phyloP scores from a whole-genome alignment of 2,113 vertebrate species.

The Microtus montanus region DNA sequence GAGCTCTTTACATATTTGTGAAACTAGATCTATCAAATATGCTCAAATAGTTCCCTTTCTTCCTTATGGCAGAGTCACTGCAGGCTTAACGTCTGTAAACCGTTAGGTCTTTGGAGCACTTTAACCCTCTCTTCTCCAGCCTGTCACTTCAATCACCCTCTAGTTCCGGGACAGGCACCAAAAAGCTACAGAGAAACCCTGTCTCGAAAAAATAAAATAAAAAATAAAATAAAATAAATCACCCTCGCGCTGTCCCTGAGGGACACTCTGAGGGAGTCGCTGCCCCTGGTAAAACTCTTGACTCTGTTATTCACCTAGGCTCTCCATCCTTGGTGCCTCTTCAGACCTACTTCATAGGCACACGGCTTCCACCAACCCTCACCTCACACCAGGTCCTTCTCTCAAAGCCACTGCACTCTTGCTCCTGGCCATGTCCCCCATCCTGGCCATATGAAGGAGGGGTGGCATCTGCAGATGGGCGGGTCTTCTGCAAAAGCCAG shows the following conservation, averaged over 20 bases:
- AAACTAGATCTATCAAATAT: background rate
- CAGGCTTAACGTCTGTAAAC: background rate
- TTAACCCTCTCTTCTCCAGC: background rate
- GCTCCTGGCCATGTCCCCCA: background rate
- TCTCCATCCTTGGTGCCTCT: background rate
- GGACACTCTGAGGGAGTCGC: background rate
- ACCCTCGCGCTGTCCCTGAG: background rate
- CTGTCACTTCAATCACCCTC: background rate
- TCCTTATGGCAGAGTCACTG: background rate
- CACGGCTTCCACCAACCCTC: background rate
- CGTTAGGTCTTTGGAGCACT: background rate
- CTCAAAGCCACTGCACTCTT: background rate
- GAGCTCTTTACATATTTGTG: background rate
- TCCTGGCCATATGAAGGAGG: background rate
- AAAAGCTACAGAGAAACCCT: too few relatives aligned
- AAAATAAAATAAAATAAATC: background rate
- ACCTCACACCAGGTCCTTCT: background rate
- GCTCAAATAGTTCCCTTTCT: background rate
- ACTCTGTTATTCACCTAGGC: background rate
- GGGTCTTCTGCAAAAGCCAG: background rate
- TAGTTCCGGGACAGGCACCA: too few relatives aligned
- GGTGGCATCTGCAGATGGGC: background rate
- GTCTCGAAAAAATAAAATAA: too few relatives aligned
- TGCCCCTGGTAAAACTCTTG: background rate
- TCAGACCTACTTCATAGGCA: background rate